Evolutionary conservation across 2,113 vertebrate species (phyloP).

Genomic region (Dermatemys mawii): DNA sequence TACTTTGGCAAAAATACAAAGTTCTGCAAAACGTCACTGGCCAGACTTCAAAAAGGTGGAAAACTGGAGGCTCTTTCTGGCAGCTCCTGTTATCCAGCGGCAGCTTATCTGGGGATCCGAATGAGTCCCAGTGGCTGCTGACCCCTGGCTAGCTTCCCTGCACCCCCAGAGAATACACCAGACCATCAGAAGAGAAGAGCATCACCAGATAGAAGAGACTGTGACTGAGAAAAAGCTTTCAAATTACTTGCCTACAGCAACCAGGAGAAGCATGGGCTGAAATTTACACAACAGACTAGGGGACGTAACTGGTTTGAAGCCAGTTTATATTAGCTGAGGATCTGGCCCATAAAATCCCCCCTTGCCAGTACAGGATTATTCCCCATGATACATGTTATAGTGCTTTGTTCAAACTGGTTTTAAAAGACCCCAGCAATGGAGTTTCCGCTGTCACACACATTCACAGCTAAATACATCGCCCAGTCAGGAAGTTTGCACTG

Average conservation of each 20-base stretch:
- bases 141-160: slow-evolving; percentile 43
- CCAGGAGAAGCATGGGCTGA: fast-evolving
- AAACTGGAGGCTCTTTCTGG: slow-evolving; percentile 47
- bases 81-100: slow-evolving; percentile 41
- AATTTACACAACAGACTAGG: background rate
- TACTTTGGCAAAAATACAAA: slow-evolving; percentile 73
- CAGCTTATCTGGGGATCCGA: slow-evolving; percentile 59
- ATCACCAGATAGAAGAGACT: background rate
- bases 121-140: slow-evolving; percentile 32
- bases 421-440: background rate
- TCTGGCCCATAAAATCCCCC: background rate
- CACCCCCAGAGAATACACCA: fast-evolving
- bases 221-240: fast-evolving
- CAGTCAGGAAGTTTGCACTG: background rate
- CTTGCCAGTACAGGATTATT: background rate
- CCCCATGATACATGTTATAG: background rate
- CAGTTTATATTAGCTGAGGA: background rate
- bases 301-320: too few relatives aligned
- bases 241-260: fast-evolving
- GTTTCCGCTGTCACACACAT: background rate
- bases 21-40: slow-evolving; percentile 65
- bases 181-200: fast-evolving
- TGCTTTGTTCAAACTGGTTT: background rate
- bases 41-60: slow-evolving; percentile 70
- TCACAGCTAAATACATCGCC: background rate